Conservation (phyloP, 2,888 invertebrate species). For the Ditula angustiorana region DNA sequence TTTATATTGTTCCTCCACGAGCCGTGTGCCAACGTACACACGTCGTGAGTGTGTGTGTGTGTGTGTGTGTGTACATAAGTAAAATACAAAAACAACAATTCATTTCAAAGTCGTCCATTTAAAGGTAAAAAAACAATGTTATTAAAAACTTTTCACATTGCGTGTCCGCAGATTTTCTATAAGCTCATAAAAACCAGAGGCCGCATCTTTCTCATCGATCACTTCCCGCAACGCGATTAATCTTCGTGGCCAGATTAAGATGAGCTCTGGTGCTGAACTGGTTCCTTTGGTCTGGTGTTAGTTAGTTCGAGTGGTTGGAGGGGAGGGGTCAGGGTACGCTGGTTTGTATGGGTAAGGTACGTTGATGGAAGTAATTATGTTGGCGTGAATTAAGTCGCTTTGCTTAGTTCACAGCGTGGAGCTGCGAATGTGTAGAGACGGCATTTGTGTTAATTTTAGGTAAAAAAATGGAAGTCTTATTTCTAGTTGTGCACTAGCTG, state of each 20-base stretch:
- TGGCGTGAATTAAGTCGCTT: slow-evolving; percentile 71
- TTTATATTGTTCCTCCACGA: too few species aligned
- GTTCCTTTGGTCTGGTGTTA: not conserved
- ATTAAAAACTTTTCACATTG: slow-evolving; percentile 2
- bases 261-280: slow-evolving; percentile 42
- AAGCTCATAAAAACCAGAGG: slow-evolving; percentile 32
- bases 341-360: slow-evolving; percentile 49
- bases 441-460: not conserved
- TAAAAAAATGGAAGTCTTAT: not conserved
- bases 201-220: slow-evolving; percentile 38
- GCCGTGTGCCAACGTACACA: too few species aligned
- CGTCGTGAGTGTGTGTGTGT: too few species aligned
- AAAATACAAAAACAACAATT: too few species aligned
- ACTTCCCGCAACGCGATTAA: slow-evolving; percentile 36
- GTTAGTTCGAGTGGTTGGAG: slow-evolving; percentile 12
- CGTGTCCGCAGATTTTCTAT: slow-evolving; percentile 36
- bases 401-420: slow-evolving; percentile 52
- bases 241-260: slow-evolving; percentile 44
- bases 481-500: too few species aligned
- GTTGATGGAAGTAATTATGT: slow-evolving; percentile 75
- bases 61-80: too few species aligned
- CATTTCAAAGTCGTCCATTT: too few species aligned
- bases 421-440: slow-evolving; percentile 43
- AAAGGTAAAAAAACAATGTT: not conserved
- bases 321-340: slow-evolving; percentile 36